Evolutionary conservation across 1,140 invertebrate species (phyloP), one percentile per base, ranked within the genome.

Genomic region (Diabrotica virgifera): DNA sequence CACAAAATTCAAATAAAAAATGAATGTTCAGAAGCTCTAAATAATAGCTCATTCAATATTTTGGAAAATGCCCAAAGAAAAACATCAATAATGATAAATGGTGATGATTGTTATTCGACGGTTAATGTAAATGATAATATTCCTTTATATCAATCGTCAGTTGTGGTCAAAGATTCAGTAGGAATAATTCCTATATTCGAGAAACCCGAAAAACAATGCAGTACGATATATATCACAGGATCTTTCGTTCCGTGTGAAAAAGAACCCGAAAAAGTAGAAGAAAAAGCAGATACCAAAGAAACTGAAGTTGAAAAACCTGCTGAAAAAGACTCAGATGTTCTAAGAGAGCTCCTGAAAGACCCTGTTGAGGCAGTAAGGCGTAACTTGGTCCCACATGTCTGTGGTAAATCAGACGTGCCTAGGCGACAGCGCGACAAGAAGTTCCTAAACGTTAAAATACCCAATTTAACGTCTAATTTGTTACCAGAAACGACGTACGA

Each of bases 41-140:
- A 61, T 11, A 36, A 63, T 5, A 70, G 71, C 54, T 73, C 68
- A 13, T 67, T 76, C 13, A 64, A 70, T 4, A 72, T 76, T 24
- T 64, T 70, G n/a, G 77, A 79, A n/a, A 76, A 75, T 78, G 81
- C 74, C 58, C 83, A 85, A 62, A 83, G 85, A 73, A 87, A 88
- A 78, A 91, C 89, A 5, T 91, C 89, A 6, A 90, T 91, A 67
- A 78, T 90, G 76, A 90, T 91, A 62, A 90, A 86, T 71, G 87
- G 87, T 5, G 87, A 90, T 69, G 84, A 87, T 76, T 88, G 87
- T 77, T 87, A 87, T 73, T 85, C 85, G 36, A 86, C 84, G 5
- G 83, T 87, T 74, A 87, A 86, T 71, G 84, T 86, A 0, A 83
- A 81, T 38, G 85, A 84, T 63, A 80, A 85, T 63, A 82, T 83